These are phyloP conservation scores for Laspeyria flexula DNA, from an alignment of 2,888 invertebrate species.

Conservation along the genomic window DNA sequence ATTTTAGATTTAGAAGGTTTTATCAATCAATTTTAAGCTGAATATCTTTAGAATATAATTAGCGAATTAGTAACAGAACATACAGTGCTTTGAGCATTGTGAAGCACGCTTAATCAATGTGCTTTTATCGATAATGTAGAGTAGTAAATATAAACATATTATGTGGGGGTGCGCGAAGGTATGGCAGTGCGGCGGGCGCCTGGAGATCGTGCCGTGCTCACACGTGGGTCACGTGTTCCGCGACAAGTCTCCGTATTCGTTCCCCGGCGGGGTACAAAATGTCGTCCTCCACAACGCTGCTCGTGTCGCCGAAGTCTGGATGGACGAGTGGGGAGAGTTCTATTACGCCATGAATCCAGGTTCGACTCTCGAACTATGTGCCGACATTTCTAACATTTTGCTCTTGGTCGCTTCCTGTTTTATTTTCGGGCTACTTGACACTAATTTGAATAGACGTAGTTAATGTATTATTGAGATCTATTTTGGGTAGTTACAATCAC, in stretches of 20 bases:
- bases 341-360: conserved; percentile 99
- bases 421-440: conserved; percentile 2
- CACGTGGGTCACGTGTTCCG: conserved; percentile 99
- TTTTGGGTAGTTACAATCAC: conserved; percentile 10
- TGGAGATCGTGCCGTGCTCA: conserved; percentile 98
- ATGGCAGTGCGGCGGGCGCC: conserved; percentile 98
- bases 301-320: conserved; percentile 99
- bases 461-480: neutral
- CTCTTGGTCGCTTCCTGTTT: conserved; percentile 6
- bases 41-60: neutral
- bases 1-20: too few species aligned
- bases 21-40: neutral
- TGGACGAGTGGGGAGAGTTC: conserved; percentile 99
- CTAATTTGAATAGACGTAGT: neutral
- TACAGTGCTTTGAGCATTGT: neutral
- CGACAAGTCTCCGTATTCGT: conserved; percentile 99
- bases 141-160: conserved; percentile 8
- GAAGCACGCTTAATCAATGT: neutral
- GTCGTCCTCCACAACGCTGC: conserved; percentile 99
- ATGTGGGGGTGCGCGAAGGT: conserved; percentile 83
- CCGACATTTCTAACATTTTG: conserved; percentile 56
- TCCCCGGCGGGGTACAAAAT: conserved; percentile 99
- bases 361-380: conserved; percentile 80
- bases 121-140: neutral
- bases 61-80: neutral